Evolutionary conservation across 2,113 vertebrate species (phyloP), one percentile per base, ranked within the genome.

Genomic region (Climacteris rufus): DNA sequence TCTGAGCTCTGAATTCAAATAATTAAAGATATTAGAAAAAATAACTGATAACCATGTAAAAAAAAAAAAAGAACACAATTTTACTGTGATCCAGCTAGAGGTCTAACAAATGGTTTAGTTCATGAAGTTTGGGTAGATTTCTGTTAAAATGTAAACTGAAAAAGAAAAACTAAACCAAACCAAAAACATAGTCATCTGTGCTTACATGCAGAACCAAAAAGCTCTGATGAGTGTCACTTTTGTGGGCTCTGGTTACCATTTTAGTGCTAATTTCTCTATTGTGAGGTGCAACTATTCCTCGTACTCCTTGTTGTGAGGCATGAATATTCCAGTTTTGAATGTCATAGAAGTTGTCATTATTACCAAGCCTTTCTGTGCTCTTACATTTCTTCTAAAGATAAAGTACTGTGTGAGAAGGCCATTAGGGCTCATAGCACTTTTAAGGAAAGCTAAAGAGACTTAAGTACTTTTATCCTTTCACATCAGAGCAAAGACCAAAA

Each of bases 41-140:
- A 21, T 3, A 22, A 20, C 25, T 28, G 1, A 23, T 69, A 65
- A 45, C 1, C 3, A 24, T 3, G 2, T 35, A 3, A 45, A 60
- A 87, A 56, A 61, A 7, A n/a, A n/a, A 53, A 87, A 56, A 61
- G 8, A 56, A 56, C 24, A 22, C 66, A 54, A 70, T 0, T 3
- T 40, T 61, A 35, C 7, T 50, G 6, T 56, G 27, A 52, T 70
- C 8, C 30, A 52, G 10, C 6, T 37, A 31, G 13, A 59, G 14
- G 13, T 64, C 25, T 53, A 22, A 40, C 49, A 52, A 77, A 21
- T 24, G 4, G 12, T 71, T 28, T 40, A 83, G 13, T 7, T 87
- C 9, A 6, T 30, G 2, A 68, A 23, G 83, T 86, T 44, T n/a
- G 8, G 11, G 19, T 50, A 79, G 35, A 68, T 44, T 74, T 79